phyloP scores from a whole-genome alignment of 1,140 invertebrate genomes.

The Pentalonia nigronervosa region DNA sequence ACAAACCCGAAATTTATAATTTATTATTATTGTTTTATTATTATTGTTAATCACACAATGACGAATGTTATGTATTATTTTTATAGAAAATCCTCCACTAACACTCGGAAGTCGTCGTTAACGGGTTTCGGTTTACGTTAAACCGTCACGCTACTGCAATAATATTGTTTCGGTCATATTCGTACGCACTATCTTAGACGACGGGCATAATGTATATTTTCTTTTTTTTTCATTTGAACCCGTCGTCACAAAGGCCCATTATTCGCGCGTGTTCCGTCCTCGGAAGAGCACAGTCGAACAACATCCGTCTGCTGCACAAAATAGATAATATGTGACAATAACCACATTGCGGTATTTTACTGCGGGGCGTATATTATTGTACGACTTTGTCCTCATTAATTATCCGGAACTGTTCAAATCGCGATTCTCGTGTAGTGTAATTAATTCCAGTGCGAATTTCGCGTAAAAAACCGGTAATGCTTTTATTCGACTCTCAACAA shows the following conservation, averaged over 20 bases:
- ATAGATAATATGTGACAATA: neutral
- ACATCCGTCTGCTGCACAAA: neutral
- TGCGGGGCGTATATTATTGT: neutral
- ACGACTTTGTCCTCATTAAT: neutral
- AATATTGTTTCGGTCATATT: too few relatives aligned
- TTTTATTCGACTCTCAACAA: neutral
- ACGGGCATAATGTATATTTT: neutral
- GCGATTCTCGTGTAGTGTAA: neutral
- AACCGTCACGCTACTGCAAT: too few relatives aligned
- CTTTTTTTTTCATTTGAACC: neutral
- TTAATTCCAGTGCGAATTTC: neutral
- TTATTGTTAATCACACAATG: too few relatives aligned
- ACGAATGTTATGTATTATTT: too few relatives aligned
- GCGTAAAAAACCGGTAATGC: neutral
- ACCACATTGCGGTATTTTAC: neutral
- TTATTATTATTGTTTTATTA: too few relatives aligned
- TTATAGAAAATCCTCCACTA: too few relatives aligned
- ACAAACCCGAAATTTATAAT: too few relatives aligned
- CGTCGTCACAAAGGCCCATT: neutral
- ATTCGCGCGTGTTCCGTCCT: neutral
- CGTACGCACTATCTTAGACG: neutral
- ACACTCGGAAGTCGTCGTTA: too few relatives aligned
- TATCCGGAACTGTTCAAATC: neutral
- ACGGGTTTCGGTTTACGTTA: too few relatives aligned
- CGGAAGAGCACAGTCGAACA: neutral